Conservation (phyloP, 2,797 vertebrate genomes). For the Chloroceryle inda region DNA sequence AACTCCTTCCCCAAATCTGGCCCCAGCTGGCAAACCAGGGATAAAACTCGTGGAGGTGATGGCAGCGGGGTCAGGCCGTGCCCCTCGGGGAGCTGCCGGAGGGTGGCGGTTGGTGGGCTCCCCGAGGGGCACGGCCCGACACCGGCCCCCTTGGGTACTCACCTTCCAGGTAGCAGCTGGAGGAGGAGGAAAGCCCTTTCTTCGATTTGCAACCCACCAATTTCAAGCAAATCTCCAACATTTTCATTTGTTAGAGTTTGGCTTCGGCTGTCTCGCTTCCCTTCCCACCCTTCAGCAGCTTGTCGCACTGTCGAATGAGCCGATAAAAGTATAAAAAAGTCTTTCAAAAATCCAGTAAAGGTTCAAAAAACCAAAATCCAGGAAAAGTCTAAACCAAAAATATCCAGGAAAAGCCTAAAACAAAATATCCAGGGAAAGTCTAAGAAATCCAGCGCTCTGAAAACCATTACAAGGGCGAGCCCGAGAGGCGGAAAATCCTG, state of each 20-base stretch:
- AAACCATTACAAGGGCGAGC: conserved; percentile 29
- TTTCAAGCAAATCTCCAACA: conserved; percentile 99
- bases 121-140: too few species aligned
- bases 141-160: conserved; percentile 63
- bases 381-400: background rate
- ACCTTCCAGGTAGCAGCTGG: conserved; percentile 99
- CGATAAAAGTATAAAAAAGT: background rate
- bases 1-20: background rate
- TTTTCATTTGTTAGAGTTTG: conserved; percentile 90
- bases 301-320: background rate
- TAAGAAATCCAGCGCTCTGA: conserved; percentile 25
- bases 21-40: background rate
- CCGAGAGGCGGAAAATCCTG: conserved; percentile 32
- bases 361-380: background rate
- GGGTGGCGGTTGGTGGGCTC: background rate
- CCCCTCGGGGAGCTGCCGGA: fast-evolving
- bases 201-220: conserved; percentile 99
- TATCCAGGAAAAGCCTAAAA: background rate
- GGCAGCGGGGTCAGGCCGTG: fast-evolving
- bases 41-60: background rate
- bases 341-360: background rate
- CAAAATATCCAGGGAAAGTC: background rate
- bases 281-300: conserved; percentile 14
- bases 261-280: conserved; percentile 17
- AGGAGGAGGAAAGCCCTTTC: conserved; percentile 96